Percentiles rank a stretch among this genome's conserved stretches.
Evolutionary conservation across 53 echinoderm and acorn worm genomes (phyloP).

Genomic region (Holothuria leucospilota): DNA sequence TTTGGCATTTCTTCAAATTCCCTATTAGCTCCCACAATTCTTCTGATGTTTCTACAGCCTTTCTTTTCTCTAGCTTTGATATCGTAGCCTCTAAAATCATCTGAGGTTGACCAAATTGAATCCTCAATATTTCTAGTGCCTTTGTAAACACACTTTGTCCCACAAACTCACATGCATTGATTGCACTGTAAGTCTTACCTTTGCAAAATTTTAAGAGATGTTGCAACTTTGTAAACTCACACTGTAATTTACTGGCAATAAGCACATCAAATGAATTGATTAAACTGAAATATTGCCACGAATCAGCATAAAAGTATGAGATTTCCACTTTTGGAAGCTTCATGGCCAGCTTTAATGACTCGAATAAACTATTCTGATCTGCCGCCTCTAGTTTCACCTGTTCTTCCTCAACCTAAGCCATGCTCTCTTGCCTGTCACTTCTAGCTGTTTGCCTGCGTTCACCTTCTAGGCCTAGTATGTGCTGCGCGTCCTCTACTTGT

Average conservation of each 20-base stretch:
- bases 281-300: slow-evolving; percentile 30
- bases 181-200: slow-evolving; percentile 32
- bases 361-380: background rate
- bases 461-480: background rate
- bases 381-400: background rate
- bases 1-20: slow-evolving; percentile 10
- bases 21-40: slow-evolving; percentile 31
- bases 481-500: background rate
- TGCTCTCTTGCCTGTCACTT: background rate
- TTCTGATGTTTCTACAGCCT: slow-evolving; percentile 11
- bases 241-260: slow-evolving; percentile 13
- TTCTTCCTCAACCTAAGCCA: background rate
- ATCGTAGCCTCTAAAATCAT: slow-evolving; percentile 38
- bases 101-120: slow-evolving; percentile 32
- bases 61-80: slow-evolving; percentile 17
- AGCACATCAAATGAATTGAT: slow-evolving; percentile 30
- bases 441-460: background rate
- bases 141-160: slow-evolving; percentile 11
- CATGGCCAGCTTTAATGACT: slow-evolving; percentile 25
- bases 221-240: slow-evolving; percentile 34
- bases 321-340: slow-evolving; percentile 36
- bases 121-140: slow-evolving; percentile 13
- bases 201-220: slow-evolving; percentile 33
- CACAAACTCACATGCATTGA: slow-evolving; percentile 27
- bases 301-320: slow-evolving; percentile 32